Percentiles rank a stretch among this genome's conserved stretches.
Conservation (phyloP, 2,113 vertebrate species). For the Notothenia coriiceps region DNA sequence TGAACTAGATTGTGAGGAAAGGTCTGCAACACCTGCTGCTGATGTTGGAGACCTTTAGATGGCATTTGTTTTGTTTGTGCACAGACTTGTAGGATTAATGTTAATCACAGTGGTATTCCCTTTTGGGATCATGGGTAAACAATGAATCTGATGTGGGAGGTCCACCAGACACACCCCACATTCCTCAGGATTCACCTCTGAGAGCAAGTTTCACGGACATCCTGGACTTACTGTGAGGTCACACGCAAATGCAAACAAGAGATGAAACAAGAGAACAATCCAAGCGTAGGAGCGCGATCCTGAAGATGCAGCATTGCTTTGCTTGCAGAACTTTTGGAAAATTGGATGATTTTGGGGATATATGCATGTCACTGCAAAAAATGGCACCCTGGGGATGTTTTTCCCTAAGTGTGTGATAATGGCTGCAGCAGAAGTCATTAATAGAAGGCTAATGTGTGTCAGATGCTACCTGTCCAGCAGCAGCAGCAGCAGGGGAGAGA, state of each 20-base stretch:
- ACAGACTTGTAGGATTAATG: constrained; percentile 61
- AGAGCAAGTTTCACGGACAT: constrained; percentile 8
- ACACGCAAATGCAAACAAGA: background rate
- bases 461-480: constrained; percentile 82
- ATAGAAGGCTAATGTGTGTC: constrained; percentile 81
- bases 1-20: background rate
- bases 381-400: constrained; percentile 57
- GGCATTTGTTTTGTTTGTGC: constrained; percentile 60
- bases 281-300: background rate
- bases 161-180: constrained; percentile 45
- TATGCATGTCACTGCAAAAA: constrained; percentile 57
- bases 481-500: constrained; percentile 60
- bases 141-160: constrained; percentile 53
- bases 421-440: constrained; percentile 77
- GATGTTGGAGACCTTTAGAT: constrained; percentile 38
- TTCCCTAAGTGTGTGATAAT: constrained; percentile 71
- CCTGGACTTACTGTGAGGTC: constrained; percentile 23
- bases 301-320: constrained; percentile 26
- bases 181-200: constrained; percentile 38
- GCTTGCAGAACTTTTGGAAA: constrained; percentile 47
- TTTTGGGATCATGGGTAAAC: constrained; percentile 42
- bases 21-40: constrained; percentile 35
- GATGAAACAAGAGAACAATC: background rate
- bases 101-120: constrained; percentile 60
- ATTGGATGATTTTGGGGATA: constrained; percentile 35